These are phyloP conservation scores for Odontomyia ornata DNA, from an alignment of 2,888 invertebrate genomes.

Conservation along the genomic window DNA sequence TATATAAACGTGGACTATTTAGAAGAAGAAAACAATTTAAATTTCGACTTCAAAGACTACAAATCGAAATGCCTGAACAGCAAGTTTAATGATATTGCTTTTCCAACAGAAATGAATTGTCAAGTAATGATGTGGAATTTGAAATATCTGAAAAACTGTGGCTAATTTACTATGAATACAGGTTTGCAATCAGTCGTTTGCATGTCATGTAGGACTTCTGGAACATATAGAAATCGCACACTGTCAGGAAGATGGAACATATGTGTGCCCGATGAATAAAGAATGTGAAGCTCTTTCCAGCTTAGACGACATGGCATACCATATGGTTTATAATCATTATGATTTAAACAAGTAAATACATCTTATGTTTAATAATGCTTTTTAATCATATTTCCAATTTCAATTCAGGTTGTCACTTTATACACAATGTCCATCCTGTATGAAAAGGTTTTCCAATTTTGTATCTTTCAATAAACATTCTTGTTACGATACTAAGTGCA, in stretches of 20 bases:
- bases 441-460: constrained; percentile 57
- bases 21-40: constrained; percentile 44
- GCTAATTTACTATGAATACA: neutral
- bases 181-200: constrained; percentile 48
- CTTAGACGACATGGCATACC: constrained; percentile 55
- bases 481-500: constrained; percentile 56
- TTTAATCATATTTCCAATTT: neutral
- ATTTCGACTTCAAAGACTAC: constrained; percentile 45
- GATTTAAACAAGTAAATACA: constrained; percentile 52
- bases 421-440: constrained; percentile 57
- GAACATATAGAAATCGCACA: constrained; percentile 47
- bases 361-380: neutral
- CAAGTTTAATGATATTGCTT: constrained; percentile 49
- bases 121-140: constrained; percentile 44
- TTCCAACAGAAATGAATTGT: constrained; percentile 49
- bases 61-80: constrained; percentile 39
- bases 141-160: neutral
- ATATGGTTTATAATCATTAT: constrained; percentile 58
- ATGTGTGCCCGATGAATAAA: constrained; percentile 55
- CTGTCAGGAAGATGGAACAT: constrained; percentile 46
- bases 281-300: constrained; percentile 51
- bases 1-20: constrained; percentile 46
- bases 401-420: constrained; percentile 34
- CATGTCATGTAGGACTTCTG: constrained; percentile 47
- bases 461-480: constrained; percentile 60